Conservation (phyloP, 2,888 invertebrate species). For the Lithophane socia region DNA sequence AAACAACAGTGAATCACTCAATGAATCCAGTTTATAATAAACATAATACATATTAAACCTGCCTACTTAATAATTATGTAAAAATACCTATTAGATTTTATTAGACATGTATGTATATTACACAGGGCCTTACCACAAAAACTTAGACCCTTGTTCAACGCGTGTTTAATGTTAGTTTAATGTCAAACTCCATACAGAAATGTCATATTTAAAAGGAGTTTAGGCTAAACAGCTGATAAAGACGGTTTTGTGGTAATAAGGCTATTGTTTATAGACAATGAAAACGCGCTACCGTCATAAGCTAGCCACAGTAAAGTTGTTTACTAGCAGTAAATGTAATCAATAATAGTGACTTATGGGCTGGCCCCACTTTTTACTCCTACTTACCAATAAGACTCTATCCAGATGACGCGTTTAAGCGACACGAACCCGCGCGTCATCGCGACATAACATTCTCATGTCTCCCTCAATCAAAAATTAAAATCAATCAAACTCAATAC, state of each 20-base stretch:
- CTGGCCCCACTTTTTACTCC: slow-evolving; percentile 81
- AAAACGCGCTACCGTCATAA: slow-evolving; percentile 75
- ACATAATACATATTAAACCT: neutral
- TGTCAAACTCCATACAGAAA: too few species aligned
- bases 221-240: too few species aligned
- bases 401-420: slow-evolving; percentile 39
- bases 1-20: slow-evolving; percentile 1
- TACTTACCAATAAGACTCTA: slow-evolving; percentile 67
- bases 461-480: neutral
- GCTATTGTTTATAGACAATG: slow-evolving; percentile 65
- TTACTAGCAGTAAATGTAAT: slow-evolving; percentile 87
- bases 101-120: neutral
- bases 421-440: slow-evolving; percentile 5
- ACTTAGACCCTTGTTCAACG: too few species aligned
- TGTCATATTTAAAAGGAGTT: too few species aligned
- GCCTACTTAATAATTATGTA: neutral
- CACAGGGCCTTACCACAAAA: too few species aligned
- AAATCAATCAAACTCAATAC: neutral
- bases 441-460: neutral
- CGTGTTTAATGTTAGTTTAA: too few species aligned
- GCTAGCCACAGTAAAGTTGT: slow-evolving; percentile 82
- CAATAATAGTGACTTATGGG: slow-evolving; percentile 86
- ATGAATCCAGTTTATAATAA: neutral
- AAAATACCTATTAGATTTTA: too few species aligned
- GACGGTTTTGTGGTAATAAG: too few species aligned